phyloP scores from a whole-genome alignment of 2,797 vertebrate species.

The Phoebastria nigripes region DNA sequence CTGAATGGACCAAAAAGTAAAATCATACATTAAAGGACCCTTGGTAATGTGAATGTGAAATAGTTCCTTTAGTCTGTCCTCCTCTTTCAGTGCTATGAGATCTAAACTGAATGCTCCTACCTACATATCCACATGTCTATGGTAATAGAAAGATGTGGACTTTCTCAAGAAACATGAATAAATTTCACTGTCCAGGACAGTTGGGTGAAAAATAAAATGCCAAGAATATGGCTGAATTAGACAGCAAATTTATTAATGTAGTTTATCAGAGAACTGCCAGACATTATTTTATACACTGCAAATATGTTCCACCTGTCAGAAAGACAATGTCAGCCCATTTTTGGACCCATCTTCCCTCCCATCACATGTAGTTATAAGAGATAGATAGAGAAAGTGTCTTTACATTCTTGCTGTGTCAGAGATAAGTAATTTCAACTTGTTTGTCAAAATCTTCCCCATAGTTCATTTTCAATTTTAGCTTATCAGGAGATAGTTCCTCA shows the following conservation, averaged over 20 bases:
- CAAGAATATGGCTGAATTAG: neutral
- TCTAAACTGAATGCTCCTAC: neutral
- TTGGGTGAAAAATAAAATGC: neutral
- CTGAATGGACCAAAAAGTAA: neutral
- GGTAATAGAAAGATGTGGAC: neutral
- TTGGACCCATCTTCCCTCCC: neutral
- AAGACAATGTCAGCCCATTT: neutral
- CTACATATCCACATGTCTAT: neutral
- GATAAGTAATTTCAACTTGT: neutral
- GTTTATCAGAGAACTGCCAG: neutral
- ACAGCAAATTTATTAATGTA: neutral
- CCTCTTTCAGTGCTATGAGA: neutral
- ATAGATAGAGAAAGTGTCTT: neutral
- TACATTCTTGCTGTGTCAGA: neutral
- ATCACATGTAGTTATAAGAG: neutral
- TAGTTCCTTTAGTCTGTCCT: neutral
- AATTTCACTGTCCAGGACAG: neutral
- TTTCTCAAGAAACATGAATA: neutral
- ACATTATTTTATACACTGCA: neutral
- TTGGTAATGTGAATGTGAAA: neutral
- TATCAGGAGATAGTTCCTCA: neutral
- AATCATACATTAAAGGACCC: neutral
- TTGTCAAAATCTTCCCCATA: neutral
- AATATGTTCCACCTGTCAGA: neutral
- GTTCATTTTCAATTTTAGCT: neutral